Evolutionary conservation across 2,888 invertebrate species (phyloP).

Genomic region (Hymenopus coronatus): DNA sequence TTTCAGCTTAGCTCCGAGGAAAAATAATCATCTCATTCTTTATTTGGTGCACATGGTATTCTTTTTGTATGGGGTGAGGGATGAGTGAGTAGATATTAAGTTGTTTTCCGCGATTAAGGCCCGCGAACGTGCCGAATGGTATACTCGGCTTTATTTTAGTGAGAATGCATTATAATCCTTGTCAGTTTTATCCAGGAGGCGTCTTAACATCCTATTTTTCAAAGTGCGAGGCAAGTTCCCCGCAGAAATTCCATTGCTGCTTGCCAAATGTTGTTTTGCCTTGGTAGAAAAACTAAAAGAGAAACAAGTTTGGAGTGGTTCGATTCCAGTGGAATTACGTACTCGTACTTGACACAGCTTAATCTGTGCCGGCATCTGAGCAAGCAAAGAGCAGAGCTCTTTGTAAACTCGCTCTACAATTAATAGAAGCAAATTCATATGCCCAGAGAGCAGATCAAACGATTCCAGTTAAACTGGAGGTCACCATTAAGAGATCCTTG

Average conservation of each 20-base stretch:
- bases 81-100: neutral
- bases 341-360: neutral
- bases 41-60: neutral
- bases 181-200: neutral
- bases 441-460: neutral
- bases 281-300: neutral
- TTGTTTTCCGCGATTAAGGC: neutral
- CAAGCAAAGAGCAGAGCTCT: neutral
- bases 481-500: neutral
- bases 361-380: neutral
- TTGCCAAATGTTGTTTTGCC: neutral
- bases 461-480: neutral
- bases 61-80: neutral
- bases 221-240: neutral
- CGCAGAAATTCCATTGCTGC: neutral
- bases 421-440: neutral
- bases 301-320: neutral
- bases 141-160: neutral
- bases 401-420: neutral
- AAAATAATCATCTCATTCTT: neutral
- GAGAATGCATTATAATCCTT: neutral
- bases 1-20: neutral
- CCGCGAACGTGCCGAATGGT: neutral
- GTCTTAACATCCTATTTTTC: neutral
- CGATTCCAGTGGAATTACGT: neutral